Evolutionary conservation across 2,113 vertebrate species (phyloP).

Genomic region (Salvelinus fontinalis): DNA sequence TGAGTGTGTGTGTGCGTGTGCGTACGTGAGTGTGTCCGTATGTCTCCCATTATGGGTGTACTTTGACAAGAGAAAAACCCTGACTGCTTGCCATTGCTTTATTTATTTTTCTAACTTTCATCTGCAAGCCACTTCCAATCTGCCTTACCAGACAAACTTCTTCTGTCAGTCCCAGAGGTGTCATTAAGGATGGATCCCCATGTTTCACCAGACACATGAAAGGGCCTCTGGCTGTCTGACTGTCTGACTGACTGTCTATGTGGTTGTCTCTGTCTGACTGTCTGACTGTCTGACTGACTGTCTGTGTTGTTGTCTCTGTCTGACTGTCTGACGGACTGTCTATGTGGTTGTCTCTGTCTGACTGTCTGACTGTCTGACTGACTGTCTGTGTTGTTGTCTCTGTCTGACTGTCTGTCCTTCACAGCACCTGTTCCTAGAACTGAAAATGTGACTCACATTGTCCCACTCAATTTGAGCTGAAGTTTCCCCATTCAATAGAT

Average conservation of each 20-base stretch:
- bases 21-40: conserved; percentile 32
- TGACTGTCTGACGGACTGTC: background rate
- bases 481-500: background rate
- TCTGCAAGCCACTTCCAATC: conserved; percentile 71
- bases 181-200: conserved; percentile 75
- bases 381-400: too few relatives aligned
- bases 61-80: conserved; percentile 63
- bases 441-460: background rate
- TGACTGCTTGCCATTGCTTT: conserved; percentile 64
- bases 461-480: background rate
- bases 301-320: too few relatives aligned
- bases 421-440: too few relatives aligned
- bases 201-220: conserved; percentile 69
- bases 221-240: conserved; percentile 62
- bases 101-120: conserved; percentile 77
- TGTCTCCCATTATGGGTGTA: conserved; percentile 69
- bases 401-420: background rate
- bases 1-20: background rate
- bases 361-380: conserved; percentile 35
- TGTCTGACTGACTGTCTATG: background rate
- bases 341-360: conserved; percentile 14
- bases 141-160: conserved; percentile 66
- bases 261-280: conserved; percentile 15
- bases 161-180: conserved; percentile 70
- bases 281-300: conserved; percentile 34